Conservation (phyloP, 2,888 invertebrate genomes). For the Drosophila quinaria region DNA sequence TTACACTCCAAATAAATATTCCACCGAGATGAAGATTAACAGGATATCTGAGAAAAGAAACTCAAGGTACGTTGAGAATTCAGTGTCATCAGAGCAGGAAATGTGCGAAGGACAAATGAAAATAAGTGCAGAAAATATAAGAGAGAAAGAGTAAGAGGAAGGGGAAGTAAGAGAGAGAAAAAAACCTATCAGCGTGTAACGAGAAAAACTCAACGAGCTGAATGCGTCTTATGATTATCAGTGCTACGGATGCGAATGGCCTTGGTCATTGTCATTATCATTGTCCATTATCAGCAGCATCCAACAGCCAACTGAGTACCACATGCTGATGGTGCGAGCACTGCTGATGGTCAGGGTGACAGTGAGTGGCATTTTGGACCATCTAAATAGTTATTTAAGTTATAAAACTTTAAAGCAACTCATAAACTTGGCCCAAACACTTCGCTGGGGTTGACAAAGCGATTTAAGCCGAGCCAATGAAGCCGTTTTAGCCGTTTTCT, state of each 20-base stretch:
- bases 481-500: conserved; percentile 45
- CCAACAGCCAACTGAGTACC: conserved; percentile 28
- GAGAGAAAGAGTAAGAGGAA: not conserved
- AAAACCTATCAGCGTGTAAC: conserved; percentile 70
- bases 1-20: conserved; percentile 12
- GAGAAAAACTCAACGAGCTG: conserved; percentile 68
- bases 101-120: conserved; percentile 67
- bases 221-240: conserved; percentile 62
- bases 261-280: conserved; percentile 41
- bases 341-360: conserved; percentile 20
- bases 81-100: conserved; percentile 58
- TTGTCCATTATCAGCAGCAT: conserved; percentile 38
- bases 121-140: conserved; percentile 54
- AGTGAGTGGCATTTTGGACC: not conserved
- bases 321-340: conserved; percentile 51
- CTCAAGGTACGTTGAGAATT: conserved; percentile 27
- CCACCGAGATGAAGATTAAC: conserved; percentile 54
- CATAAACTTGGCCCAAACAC: conserved; percentile 63
- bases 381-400: conserved; percentile 67
- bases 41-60: conserved; percentile 10
- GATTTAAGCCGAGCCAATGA: conserved; percentile 42
- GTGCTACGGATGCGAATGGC: conserved; percentile 20
- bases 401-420: conserved; percentile 71
- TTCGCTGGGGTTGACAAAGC: conserved; percentile 27
- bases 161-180: not conserved